Evolutionary conservation across 2,888 invertebrate species (phyloP).

Genomic region (Lepidocyrtoides sp.): DNA sequence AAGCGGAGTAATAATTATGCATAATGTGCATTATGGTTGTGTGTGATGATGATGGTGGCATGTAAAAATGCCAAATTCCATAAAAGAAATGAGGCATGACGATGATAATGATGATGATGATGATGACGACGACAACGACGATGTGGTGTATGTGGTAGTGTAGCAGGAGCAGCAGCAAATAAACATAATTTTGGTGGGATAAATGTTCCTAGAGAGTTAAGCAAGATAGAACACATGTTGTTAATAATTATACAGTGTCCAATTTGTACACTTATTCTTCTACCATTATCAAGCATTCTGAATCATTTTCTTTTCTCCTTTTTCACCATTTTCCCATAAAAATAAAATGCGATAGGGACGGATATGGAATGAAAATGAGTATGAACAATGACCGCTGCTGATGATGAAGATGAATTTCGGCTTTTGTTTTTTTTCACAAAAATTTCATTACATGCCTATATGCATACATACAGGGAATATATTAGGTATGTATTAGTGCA

Average conservation of each 20-base stretch:
- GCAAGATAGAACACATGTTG: conserved; percentile 44
- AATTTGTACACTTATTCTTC: conserved; percentile 48
- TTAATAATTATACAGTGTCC: conserved; percentile 49
- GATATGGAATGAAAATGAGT: conserved; percentile 80
- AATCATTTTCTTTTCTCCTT: conserved; percentile 56
- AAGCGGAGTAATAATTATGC: conserved; percentile 21
- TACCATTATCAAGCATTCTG: conserved; percentile 29
- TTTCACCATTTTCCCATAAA: conserved; percentile 78
- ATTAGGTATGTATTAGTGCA: neutral
- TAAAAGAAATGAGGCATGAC: conserved; percentile 40
- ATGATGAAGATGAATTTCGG: conserved; percentile 77
- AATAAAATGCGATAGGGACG: conserved; percentile 49
- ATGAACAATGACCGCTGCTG: conserved; percentile 72
- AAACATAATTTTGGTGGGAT: conserved; percentile 21
- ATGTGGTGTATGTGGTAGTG: too few species aligned
- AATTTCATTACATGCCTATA: conserved; percentile 68
- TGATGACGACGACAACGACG: too few species aligned
- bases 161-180: conserved; percentile 13
- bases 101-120: too few species aligned
- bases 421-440: conserved; percentile 62
- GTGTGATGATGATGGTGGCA: neutral
- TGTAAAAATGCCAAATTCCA: conserved; percentile 43
- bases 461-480: neutral
- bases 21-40: neutral
- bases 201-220: conserved; percentile 4